These are phyloP conservation scores for Montifringilla adamsi DNA, from an alignment of 2,113 vertebrate genomes.

Conservation along the genomic window DNA sequence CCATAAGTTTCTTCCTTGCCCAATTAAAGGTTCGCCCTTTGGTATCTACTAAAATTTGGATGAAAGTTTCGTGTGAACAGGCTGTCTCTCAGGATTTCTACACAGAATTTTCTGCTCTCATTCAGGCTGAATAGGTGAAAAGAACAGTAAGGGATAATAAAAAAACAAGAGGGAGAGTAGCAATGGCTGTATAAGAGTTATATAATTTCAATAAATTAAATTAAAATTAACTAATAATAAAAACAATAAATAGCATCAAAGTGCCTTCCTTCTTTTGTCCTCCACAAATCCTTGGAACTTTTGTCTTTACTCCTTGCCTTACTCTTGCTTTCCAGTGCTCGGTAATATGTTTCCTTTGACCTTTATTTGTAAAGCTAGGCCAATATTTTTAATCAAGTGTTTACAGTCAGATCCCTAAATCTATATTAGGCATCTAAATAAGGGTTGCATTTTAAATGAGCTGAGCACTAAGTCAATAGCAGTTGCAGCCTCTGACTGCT, in stretches of 20 bases:
- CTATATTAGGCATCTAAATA: conserved; percentile 47
- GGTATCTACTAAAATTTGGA: conserved; percentile 30
- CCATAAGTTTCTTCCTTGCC: background rate
- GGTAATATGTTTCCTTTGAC: conserved; percentile 32
- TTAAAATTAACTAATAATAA: background rate
- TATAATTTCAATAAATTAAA: background rate
- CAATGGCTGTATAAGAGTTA: background rate
- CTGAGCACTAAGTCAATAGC: background rate
- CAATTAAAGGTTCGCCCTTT: conserved; percentile 33
- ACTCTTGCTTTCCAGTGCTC: background rate
- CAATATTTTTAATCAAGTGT: conserved; percentile 63
- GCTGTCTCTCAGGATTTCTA: background rate
- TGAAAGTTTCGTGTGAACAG: conserved; percentile 8
- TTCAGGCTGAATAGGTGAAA: background rate
- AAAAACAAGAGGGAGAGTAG: background rate
- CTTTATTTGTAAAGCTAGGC: conserved; percentile 39
- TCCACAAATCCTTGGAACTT: background rate
- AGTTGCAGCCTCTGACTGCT: background rate
- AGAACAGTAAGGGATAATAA: background rate
- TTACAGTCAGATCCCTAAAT: conserved; percentile 14
- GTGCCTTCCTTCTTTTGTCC: background rate
- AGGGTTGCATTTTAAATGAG: conserved; percentile 38
- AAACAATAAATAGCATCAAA: background rate
- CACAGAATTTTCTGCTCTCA: background rate
- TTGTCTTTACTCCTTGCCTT: background rate